These are phyloP conservation scores for Mythimna lalbum DNA, from an alignment of 2,888 invertebrate genomes.

Conservation along the genomic window DNA sequence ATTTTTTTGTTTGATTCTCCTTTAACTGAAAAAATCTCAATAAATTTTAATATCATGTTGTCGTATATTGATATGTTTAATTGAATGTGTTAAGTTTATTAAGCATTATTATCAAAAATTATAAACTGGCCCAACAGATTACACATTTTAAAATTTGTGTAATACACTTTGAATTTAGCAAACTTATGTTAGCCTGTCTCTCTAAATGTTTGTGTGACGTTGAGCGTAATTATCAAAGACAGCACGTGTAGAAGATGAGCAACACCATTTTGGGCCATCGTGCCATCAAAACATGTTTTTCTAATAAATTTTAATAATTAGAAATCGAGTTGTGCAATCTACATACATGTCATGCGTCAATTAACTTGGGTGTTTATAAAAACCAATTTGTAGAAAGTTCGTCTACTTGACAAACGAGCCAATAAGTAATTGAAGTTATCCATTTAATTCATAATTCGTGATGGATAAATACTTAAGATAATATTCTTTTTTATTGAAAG, in stretches of 20 bases:
- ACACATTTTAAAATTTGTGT: no score
- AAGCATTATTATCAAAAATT: no score
- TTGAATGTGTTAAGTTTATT: no score
- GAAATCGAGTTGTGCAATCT: conserved; percentile 77
- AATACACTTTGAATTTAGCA: background rate
- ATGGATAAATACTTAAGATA: conserved; percentile 30
- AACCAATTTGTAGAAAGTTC: conserved; percentile 76
- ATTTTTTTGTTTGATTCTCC: background rate
- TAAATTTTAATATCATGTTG: background rate
- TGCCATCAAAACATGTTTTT: conserved; percentile 58
- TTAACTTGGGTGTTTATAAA: conserved; percentile 67
- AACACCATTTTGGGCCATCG: conserved; percentile 28
- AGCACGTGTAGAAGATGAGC: conserved; percentile 4
- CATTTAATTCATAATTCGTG: conserved; percentile 65
- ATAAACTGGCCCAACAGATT: no score
- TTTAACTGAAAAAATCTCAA: background rate
- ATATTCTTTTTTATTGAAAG: conserved; percentile 5
- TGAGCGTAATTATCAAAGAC: background rate
- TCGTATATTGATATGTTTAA: no score
- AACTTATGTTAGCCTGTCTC: background rate
- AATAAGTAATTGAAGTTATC: conserved; percentile 61
- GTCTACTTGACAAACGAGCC: conserved; percentile 72
- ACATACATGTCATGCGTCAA: conserved; percentile 74
- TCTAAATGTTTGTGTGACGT: background rate
- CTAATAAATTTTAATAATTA: conserved; percentile 66